A percentile compares a stretch with the other conserved stretches of the same genome.
phyloP scores from a whole-genome alignment of 2,888 invertebrate species.

The Lasius fuliginosus region DNA sequence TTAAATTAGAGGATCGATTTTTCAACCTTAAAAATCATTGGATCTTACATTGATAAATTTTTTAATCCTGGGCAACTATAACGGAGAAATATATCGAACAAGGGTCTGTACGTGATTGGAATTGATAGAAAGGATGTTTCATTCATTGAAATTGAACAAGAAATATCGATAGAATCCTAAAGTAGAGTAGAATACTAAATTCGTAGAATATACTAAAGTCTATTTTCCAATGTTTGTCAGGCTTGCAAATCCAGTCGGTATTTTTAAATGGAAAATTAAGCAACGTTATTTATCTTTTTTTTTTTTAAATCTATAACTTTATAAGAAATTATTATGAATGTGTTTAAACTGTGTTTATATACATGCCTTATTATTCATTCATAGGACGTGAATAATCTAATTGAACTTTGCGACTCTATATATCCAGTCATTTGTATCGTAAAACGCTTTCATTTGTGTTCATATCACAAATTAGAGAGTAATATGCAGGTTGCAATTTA shows the following conservation, averaged over 20 bases:
- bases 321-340: background rate
- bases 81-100: background rate
- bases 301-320: too few relatives aligned
- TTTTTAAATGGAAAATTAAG: constrained; percentile 10
- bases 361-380: background rate
- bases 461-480: background rate
- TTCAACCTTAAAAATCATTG: background rate
- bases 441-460: background rate
- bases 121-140: constrained; percentile 33
- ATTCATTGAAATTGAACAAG: constrained; percentile 34
- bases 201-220: constrained; percentile 20
- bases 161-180: constrained; percentile 13
- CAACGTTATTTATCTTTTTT: background rate
- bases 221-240: constrained; percentile 20
- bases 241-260: background rate
- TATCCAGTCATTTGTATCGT: background rate
- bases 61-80: background rate
- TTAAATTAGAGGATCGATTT: background rate
- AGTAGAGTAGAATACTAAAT: constrained; percentile 12
- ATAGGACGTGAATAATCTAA: background rate
- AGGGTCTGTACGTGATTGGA: constrained; percentile 13
- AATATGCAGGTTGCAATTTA: background rate
- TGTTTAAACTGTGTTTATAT: background rate
- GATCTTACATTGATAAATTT: background rate
- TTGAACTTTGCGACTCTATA: background rate